Evolutionary conservation across 2,888 invertebrate species (phyloP), one percentile per base, ranked within the genome.

Genomic region (Trachelus stipa): DNA sequence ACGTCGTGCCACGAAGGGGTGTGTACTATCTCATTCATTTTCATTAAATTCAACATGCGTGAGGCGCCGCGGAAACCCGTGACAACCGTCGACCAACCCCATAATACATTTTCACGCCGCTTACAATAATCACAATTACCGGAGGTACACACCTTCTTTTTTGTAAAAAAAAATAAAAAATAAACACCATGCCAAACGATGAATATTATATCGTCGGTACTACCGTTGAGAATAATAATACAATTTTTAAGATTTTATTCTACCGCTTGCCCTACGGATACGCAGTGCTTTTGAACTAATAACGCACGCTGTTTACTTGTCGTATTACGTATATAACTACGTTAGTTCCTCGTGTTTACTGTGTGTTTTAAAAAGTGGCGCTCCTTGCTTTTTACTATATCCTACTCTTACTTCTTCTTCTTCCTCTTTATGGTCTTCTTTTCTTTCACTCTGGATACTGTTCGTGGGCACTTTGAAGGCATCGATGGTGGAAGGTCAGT

Each of bases 1-100:
- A 40, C 37, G 15, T 30, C 77, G 74, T 69, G 73, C 74, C 73
- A 74, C 68, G 79, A 79, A 82, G 77, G 81, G 82, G 82, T 82
- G 81, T 82, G 81, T 77, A 78, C 83, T 76, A 78, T 85, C 87
- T 87, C 86, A 85, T 87, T 86, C 81, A 84, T 87, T 86, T 86
- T 81, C 87, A 85, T 86, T 85, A 82, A 69, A 73, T 68, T 71
- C 34, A 71, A 71, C 71, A 71, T 71, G 71, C 71, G 71, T 71
- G 71, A 71, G 71, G 71, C 71, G 71, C 71, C 71, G 71, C 31
- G 31, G 40, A 34, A 71, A 33, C 71, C 9, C 71, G 71, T 71
- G 71, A 34, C 71, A 71, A 71, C 71, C 31, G 31, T 12, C 71
- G 71, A 23, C 31, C 71, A 34, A 15, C 71, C 71, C 71, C 71